phyloP scores from a whole-genome alignment of 2,113 vertebrate genomes.

The Tachuris rubrigastra region DNA sequence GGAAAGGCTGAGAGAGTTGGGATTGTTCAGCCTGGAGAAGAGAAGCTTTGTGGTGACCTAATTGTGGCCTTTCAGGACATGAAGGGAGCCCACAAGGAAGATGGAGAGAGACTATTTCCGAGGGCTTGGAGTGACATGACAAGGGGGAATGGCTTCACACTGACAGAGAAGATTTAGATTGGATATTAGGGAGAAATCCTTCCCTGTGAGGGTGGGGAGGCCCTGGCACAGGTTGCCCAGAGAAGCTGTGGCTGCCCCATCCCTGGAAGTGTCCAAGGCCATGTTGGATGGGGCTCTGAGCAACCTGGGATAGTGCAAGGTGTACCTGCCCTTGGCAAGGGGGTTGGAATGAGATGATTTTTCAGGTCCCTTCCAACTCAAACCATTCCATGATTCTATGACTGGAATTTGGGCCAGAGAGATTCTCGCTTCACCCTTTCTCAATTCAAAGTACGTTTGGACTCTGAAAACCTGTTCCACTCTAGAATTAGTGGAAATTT shows the following conservation, averaged over 20 bases:
- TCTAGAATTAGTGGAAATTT: not conserved
- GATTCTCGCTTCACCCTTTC: not conserved
- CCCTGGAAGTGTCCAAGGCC: accelerated
- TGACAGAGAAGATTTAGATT: not conserved
- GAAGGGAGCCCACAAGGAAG: not conserved
- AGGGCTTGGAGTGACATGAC: not conserved
- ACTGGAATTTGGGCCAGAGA: not conserved
- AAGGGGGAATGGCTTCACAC: not conserved
- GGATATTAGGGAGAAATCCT: accelerated
- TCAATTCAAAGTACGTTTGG: not conserved
- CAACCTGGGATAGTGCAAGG: accelerated
- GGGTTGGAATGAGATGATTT: not conserved
- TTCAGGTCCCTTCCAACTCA: not conserved
- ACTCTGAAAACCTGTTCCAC: not conserved
- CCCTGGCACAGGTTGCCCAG: not conserved
- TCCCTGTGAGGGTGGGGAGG: not conserved
- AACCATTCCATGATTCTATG: not conserved
- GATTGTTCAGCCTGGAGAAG: accelerated
- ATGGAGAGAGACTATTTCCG: not conserved
- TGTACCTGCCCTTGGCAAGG: not conserved
- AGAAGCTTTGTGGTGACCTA: not conserved
- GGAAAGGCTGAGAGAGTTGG: not conserved
- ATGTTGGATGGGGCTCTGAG: not conserved
- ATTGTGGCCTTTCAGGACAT: accelerated
- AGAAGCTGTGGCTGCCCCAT: not conserved